Evolutionary conservation across 2,888 invertebrate genomes (phyloP).

Genomic region (Gnatocerus cornutus): DNA sequence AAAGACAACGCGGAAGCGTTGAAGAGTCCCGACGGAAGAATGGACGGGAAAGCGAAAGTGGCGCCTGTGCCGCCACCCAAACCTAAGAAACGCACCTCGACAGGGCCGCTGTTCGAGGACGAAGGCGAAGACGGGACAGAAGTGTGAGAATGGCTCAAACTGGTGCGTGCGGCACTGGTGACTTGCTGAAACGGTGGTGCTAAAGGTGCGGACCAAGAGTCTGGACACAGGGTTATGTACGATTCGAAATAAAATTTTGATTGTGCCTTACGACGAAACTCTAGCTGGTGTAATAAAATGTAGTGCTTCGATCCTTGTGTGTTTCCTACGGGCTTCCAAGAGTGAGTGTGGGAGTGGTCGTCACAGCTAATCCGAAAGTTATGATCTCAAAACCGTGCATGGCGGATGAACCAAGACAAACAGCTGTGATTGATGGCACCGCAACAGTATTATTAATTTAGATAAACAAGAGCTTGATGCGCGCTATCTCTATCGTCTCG

Average conservation of each 20-base stretch:
- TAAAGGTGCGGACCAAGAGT: constrained; percentile 54
- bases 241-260: constrained; percentile 46
- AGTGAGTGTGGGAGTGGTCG: constrained; percentile 39
- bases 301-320: constrained; percentile 53
- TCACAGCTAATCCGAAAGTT: constrained; percentile 36
- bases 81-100: constrained; percentile 83
- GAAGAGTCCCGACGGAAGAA: constrained; percentile 71
- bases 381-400: constrained; percentile 51
- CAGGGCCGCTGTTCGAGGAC: constrained; percentile 88
- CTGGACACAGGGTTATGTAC: constrained; percentile 53
- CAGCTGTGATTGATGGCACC: constrained; percentile 59
- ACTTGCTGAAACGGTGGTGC: constrained; percentile 59
- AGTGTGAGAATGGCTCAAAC: constrained; percentile 78
- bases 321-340: constrained; percentile 61
- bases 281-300: constrained; percentile 30
- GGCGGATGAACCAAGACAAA: constrained; percentile 52
- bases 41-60: constrained; percentile 74
- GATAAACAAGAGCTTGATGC: constrained; percentile 56
- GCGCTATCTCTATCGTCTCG: constrained; percentile 56
- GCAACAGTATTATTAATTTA: constrained; percentile 63
- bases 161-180: constrained; percentile 67
- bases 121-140: constrained; percentile 93
- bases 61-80: constrained; percentile 90
- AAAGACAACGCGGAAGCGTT: constrained; percentile 69
- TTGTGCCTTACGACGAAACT: constrained; percentile 45